Base-by-base conservation (phyloP, 2,888 invertebrate genomes). In the Caenorhabditis sulstoni region DNA sequence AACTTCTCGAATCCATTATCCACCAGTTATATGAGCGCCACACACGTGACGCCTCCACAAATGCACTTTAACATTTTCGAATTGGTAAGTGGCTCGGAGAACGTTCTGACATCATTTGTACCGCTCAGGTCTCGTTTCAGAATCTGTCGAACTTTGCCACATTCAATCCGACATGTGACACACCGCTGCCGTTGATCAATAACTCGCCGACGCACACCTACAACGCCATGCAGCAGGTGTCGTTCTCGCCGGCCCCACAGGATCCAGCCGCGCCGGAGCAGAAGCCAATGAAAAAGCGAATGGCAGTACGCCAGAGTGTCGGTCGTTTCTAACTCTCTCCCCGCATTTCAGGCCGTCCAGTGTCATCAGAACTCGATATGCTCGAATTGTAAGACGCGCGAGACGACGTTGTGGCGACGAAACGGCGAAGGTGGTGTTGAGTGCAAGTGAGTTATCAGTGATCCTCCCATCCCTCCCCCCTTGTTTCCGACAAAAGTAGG, bases 301-400 rank as follows among this genome's bases (percentile, higher is more conserved):
- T 85, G 62, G 80, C 80, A 73, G 83, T 83, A 44, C 53, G 68
- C 11, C 35, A 3, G 5, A n/a, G 20, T 20, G 8, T 1, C 9
- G 16, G 49, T 29, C 47, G 50, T 12, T 35, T 52, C 58, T 65
- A 62, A 65, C 45, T 45, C 23, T n/a, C 3, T 0, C n/a, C 14
- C 4, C 1, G 14, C 29, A 29, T 81, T 81, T 62, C 82, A 85
- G 83, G 86, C 86, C 3, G 86, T 86, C 12, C 81, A 81, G 41
- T 86, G 86, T 49, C 86, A 86, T 78, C 81, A 82, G 22, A 86
- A 86, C 59, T 85, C 85, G 23, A 68, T 84, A 12, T 86, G 86
- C 57, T 83, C 84, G 22, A 86, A 86, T 53, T 86, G 86, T 64
- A 82, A 81, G 35, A 86, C 86, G 11, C 79, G 85, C 11, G 85